These are phyloP conservation scores for Episyrphus balteatus DNA, from an alignment of 1,140 invertebrate species.

Conservation along the genomic window DNA sequence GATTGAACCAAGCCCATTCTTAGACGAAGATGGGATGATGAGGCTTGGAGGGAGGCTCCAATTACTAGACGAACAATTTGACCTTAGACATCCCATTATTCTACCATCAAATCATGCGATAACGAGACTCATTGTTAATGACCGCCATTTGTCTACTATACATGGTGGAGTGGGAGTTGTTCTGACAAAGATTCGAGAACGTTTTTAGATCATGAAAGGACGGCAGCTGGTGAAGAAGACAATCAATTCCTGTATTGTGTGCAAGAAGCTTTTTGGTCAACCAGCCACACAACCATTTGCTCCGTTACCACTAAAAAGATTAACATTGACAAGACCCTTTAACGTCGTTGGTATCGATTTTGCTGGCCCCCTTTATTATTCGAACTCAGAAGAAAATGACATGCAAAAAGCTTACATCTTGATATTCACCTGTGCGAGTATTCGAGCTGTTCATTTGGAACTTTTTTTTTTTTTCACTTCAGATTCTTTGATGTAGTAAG, in stretches of 20 bases:
- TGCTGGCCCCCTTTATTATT: background rate
- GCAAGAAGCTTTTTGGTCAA: background rate
- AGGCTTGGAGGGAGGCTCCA: background rate
- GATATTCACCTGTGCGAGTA: constrained; percentile 21
- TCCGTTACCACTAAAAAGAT: background rate
- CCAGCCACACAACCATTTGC: background rate
- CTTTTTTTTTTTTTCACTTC: too few species aligned
- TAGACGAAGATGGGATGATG: background rate
- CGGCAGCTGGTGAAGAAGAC: background rate
- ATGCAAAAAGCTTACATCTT: constrained; percentile 3
- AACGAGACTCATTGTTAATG: background rate
- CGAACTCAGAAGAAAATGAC: background rate
- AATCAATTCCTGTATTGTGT: background rate
- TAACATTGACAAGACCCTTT: background rate
- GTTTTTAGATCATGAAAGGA: background rate
- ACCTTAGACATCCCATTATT: background rate
- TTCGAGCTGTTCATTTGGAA: constrained; percentile 33
- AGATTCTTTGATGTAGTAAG: too few species aligned
- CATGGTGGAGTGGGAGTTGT: background rate
- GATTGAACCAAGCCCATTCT: background rate
- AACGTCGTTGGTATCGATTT: background rate
- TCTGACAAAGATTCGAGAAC: background rate
- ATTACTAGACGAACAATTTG: background rate
- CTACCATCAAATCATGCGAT: background rate
- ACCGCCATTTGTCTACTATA: background rate